Conservation (phyloP, 2,888 invertebrate genomes). For the Zygaena filipendulae region DNA sequence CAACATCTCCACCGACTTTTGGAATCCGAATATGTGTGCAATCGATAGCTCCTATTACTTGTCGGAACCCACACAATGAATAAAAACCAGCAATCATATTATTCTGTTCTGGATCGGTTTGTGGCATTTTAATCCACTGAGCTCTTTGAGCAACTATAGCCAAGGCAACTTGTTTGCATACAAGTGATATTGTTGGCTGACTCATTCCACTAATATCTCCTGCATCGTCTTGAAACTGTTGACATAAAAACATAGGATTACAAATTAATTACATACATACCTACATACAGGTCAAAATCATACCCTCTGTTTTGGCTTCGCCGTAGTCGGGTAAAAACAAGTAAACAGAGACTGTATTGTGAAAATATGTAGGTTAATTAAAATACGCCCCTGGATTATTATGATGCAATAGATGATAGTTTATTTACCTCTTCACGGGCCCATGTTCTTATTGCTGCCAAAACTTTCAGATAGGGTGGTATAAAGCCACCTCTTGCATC, state of each 20-base stretch:
- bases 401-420: slow-evolving; percentile 1
- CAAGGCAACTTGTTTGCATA: slow-evolving; percentile 14
- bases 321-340: too few relatives aligned
- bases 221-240: slow-evolving; percentile 15
- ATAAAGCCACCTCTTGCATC: too few relatives aligned
- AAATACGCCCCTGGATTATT: slow-evolving; percentile 1
- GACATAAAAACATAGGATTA: slow-evolving; percentile 1
- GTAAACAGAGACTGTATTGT: too few relatives aligned
- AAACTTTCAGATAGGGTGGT: too few relatives aligned
- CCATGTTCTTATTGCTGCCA: too few relatives aligned
- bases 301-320: too few relatives aligned
- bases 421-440: slow-evolving; percentile 12
- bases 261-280: slow-evolving; percentile 1
- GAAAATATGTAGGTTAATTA: too few relatives aligned
- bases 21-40: slow-evolving; percentile 14
- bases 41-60: slow-evolving; percentile 14
- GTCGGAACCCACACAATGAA: slow-evolving; percentile 10
- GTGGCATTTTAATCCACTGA: slow-evolving; percentile 14
- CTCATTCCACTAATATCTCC: slow-evolving; percentile 12
- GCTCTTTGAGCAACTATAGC: slow-evolving; percentile 9
- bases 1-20: slow-evolving; percentile 9
- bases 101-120: slow-evolving; percentile 7
- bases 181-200: slow-evolving; percentile 11
- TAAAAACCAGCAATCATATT: slow-evolving; percentile 11
- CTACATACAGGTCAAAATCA: slow-evolving; percentile 1